phyloP scores from a whole-genome alignment of 2,797 vertebrate genomes.

The Hypotaenidia okinawae region DNA sequence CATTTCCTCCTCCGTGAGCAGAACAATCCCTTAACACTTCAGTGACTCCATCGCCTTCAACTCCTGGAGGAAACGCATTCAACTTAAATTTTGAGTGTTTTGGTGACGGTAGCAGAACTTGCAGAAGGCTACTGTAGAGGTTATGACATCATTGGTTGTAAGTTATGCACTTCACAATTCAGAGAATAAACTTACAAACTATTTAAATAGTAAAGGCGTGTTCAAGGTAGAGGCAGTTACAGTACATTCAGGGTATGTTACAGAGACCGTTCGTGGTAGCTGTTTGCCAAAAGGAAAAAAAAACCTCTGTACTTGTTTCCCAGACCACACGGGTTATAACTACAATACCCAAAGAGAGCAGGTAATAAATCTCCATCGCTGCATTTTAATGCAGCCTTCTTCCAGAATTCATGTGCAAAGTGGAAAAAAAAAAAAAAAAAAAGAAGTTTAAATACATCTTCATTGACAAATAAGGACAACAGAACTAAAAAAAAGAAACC shows the following conservation, averaged over 20 bases:
- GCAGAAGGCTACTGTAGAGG: slow-evolving; percentile 61
- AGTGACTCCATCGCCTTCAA: background rate
- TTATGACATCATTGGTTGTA: slow-evolving; percentile 38
- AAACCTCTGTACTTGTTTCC: slow-evolving; percentile 30
- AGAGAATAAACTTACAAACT: slow-evolving; percentile 49
- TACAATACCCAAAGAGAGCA: slow-evolving; percentile 59
- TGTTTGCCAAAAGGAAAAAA: slow-evolving; percentile 42
- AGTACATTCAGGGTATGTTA: slow-evolving; percentile 69
- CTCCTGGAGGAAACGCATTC: slow-evolving; percentile 28
- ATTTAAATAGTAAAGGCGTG: slow-evolving; percentile 66
- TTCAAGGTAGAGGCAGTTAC: slow-evolving; percentile 73
- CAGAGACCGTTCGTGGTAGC: slow-evolving; percentile 56
- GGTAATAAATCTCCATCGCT: slow-evolving; percentile 6
- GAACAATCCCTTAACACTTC: background rate
- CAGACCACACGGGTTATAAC: slow-evolving; percentile 61
- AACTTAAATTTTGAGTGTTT: slow-evolving; percentile 29
- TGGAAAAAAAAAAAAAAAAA: slow-evolving; percentile 4
- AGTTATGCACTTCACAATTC: slow-evolving; percentile 58
- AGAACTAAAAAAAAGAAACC: slow-evolving; percentile 58
- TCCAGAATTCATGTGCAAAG: slow-evolving; percentile 64
- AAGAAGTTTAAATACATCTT: slow-evolving; percentile 53
- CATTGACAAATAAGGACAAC: slow-evolving; percentile 54
- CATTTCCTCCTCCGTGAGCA: background rate
- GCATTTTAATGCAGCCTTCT: slow-evolving; percentile 38
- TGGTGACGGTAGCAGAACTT: slow-evolving; percentile 47